Conservation (phyloP, 1,140 invertebrate genomes). For the Protaetia brevitarsis region DNA sequence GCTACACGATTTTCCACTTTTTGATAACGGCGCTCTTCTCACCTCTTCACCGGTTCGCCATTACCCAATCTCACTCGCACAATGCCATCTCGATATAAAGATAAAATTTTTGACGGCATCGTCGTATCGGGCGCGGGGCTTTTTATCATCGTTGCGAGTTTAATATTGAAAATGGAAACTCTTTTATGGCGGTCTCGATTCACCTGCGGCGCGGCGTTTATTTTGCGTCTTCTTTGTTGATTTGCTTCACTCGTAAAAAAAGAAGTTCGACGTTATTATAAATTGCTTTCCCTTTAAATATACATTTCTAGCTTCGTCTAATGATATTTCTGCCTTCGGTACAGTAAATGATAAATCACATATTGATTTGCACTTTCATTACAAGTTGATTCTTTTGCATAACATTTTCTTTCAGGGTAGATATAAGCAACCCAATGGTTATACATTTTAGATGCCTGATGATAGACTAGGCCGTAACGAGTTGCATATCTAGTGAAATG, state of each 20-base stretch:
- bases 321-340: neutral
- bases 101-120: constrained; percentile 15
- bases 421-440: too few species aligned
- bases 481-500: too few species aligned
- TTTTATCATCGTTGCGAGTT: constrained; percentile 3
- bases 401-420: too few species aligned
- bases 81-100: constrained; percentile 8
- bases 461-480: too few species aligned
- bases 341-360: neutral
- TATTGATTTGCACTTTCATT: too few species aligned
- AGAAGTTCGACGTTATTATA: neutral
- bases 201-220: neutral
- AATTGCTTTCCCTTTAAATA: neutral
- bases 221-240: neutral
- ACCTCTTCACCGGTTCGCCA: neutral
- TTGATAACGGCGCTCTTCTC: constrained; percentile 21
- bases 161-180: constrained; percentile 17
- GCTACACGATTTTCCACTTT: constrained; percentile 38
- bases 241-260: neutral
- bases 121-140: neutral
- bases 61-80: neutral
- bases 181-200: neutral
- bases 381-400: too few species aligned
- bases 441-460: too few species aligned
- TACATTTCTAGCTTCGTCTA: neutral